Base-by-base conservation (phyloP, 2,888 invertebrate species). In the Aromia moschata region DNA sequence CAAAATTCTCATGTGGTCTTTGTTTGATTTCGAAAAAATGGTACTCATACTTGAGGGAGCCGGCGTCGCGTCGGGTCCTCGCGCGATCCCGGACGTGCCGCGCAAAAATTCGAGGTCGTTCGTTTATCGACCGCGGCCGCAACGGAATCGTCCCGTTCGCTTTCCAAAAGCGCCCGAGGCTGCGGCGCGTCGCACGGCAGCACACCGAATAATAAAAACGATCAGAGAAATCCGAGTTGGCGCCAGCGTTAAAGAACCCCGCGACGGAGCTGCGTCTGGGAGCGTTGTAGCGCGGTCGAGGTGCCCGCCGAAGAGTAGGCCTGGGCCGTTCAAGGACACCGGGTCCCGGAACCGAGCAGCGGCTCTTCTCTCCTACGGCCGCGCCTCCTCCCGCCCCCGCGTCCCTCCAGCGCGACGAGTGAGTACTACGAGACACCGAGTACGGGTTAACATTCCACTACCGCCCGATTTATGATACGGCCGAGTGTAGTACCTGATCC, bases 271-370 rank as follows among this genome's bases (percentile, higher is more conserved):
- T 56, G 38, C 40, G 56, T 60, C 56, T 57, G 57, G 31, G 43
- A 60, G 56, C 40, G n/a, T 15, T 15, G 51, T 40, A 40, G 31
- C 40, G 14, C 38, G n/a, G n/a, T n/a, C n/a, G n/a, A n/a, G n/a
- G n/a, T n/a, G n/a, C n/a, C n/a, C n/a, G 15, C 40, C 40, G 57
- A 59, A 64, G 69, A 74, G 73, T 74, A 75, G 74, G 75, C 74
- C 73, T 73, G 75, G 75, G 75, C 73, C 74, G 75, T 77, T 76
- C 76, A 77, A 77, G 77, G 77, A 73, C 76, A 74, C 68, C 76
- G 60, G 66, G 75, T 73, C 70, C 75, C 76, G 74, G 77, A 76
- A 76, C 74, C 60, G 44, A 66, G 58, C 52, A 46, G 45, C n/a
- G 20, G 15, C 47, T 43, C 62, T 57, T 65, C 47, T 18, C 37